Evolutionary conservation across 2,797 vertebrate genomes (phyloP), one percentile per base, ranked within the genome.

Genomic region (Paguma larvata): DNA sequence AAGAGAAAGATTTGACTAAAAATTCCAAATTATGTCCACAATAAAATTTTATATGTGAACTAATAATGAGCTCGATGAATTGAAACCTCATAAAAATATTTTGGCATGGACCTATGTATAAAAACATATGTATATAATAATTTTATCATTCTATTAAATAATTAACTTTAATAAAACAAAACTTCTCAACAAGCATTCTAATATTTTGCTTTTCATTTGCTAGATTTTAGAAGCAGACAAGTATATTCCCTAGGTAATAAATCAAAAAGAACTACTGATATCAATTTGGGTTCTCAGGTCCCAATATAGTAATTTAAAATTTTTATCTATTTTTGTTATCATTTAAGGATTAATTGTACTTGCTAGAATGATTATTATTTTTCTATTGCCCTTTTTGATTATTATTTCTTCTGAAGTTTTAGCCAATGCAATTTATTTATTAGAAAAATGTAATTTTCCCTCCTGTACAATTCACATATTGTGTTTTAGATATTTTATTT

Each of bases 401-500:
- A 32, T 6, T 89, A 6, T 56, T 89, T 75, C 8, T 80, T 93
- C 21, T 94, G 23, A 93, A 80, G 10, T 59, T 70, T 59, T n/a
- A 73, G 63, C 68, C 34, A 84, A 16, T 95, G 23, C 2, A 87
- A 32, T 68, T 75, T 86, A 79, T 56, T 95, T 78, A 44, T 62
- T 95, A 78, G 46, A 72, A 51, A 6, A 88, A 48, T 82, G n/a
- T 73, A 86, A 34, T 85, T 85, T 79, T 73, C 12, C 25, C 73
- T 72, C 86, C 32, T 62, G 15, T 90, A 53, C 9, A 79, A 32
- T 38, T 90, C 19, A 80, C 3, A 80, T 51, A 18, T 65, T 92
- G 48, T 93, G 27, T 89, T 86, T 91, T 62, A 91, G 25, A 68
- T 11, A 51, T 72, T 91, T 93, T 68, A 83, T 91, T 88, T 94